Base-by-base conservation (phyloP, 2,888 invertebrate genomes). In the Sipunculus nudus region DNA sequence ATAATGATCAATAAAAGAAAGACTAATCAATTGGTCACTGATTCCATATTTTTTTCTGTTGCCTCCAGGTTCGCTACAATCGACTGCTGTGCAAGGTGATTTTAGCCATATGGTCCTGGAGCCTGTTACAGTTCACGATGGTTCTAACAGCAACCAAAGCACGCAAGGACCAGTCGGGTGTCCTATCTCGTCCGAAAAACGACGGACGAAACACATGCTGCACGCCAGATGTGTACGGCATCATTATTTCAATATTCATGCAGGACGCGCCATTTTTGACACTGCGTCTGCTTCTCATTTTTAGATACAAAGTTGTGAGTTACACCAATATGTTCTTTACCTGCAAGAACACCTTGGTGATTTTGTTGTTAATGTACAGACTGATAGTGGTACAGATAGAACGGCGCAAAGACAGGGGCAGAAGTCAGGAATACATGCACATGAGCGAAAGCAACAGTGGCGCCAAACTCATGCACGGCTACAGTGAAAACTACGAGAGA, bases 321-420 rank as follows among this genome's bases (percentile, higher is more conserved):
- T 96, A 96, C 78, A 96, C 96, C 89, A 96, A 96, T 81, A 92
- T 96, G 69, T 96, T 96, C 86, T 96, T 96, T 85, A 95, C 96
- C 0, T 95, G 94, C 84, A 92, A 94, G 85, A 94, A 93, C 77
- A 91, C 91, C 0, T 84, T 94, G 81, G 95, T 96, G 26, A 95
- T 96, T 65, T 84, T 94, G 1, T 86, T 96, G 0, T 92, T 94
- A 80, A 86, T 93, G 53, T 94, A 94, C 78, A 86, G 94, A 6
- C 53, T 71, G 19, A 52, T 63, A 40, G 68, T 71, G 46, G 63
- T 71, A 2, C 71, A 71, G 47, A 47, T 67, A 21, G 66, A 70
- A 47, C 40, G 41, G 25, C 57, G 57, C n/a, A 38, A 55, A 8
- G 47, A 35, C 19, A 49, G 10, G 13, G 19, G 19, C 43, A 16